Base-by-base conservation (phyloP, 2,888 invertebrate species). In the Phasia obesa region DNA sequence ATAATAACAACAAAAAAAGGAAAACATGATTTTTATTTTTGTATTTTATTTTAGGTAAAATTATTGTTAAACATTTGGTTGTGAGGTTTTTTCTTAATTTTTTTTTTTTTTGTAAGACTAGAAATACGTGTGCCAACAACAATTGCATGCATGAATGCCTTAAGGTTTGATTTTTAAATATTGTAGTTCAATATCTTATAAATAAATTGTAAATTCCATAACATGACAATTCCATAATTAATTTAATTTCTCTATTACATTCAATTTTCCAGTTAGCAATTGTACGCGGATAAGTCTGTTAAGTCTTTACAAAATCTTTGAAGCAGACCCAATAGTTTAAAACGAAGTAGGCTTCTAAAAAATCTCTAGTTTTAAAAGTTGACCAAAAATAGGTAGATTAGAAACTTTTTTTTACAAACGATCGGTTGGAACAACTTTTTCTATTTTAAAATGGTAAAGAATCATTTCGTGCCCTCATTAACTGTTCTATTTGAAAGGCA, bases 71-170 rank as follows among this genome's bases (percentile, higher is more conserved):
- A 83, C 79, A 78, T 79, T 83, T 70, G 60, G 55, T 67, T 69
- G 78, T 62, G 55, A 75, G 31, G 55, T 69, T 64, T 35, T 60
- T 35, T 23, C 19, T 49, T 27, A 17, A 19, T 51, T 55, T 44
- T 62, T 27, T 53, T 19, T 47, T 38, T 55, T 42, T 51, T 15
- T n/a, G n/a, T n/a, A 25, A 11, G 13, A 57, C 55, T 51, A 21
- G n/a, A 69, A 76, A 71, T 83, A 83, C 83, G 83, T 83, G 83
- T 79, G 83, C 83, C 79, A 79, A 73, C 62, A 79, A 65, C 69
- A 44, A 82, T 75, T 79, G 82, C 65, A 75, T 83, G 82, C 82
- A 75, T 83, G 83, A 71, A 83, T 83, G 71, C 83, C 79, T 79
- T 57, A 67, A 53, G 79, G 57, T 62, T 49, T 35, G 44, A 35